Base-by-base conservation (phyloP, 2,113 vertebrate species). In the Phaethon lepturus region DNA sequence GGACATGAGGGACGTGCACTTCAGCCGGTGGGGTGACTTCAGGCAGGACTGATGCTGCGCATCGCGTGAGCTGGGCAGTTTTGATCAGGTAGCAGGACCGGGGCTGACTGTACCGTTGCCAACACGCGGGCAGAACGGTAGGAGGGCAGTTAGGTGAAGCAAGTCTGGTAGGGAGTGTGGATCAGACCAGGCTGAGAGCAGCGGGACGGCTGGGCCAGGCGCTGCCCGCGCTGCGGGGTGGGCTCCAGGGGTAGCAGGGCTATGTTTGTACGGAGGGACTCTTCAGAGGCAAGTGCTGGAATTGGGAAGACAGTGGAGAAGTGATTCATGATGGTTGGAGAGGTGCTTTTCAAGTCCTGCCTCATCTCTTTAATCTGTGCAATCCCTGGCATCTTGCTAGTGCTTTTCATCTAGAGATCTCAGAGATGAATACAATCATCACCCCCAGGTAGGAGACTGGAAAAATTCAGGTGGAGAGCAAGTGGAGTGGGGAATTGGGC, bases 21-120 rank as follows among this genome's bases (percentile, higher is more conserved):
- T 67, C n/a, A 1, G 9, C 16, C 0, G 0, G 15, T 4, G 2
- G 7, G 6, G 29, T 28, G 88, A 42, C 23, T 20, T 69, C 81
- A 74, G 76, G 2, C 29, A 38, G 74, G 38, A 50, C 35, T 17
- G 55, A 3, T 20, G 55, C 74, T 71, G 42, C 31, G 67, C 20
- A 2, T n/a, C 0, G 0, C 17, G 29, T 13, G 42, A 38, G 38
- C 64, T 4, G 7, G 31, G 56, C 58, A 38, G 18, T 38, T 40
- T n/a, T 35, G 52, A 13, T 50, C 33, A 5, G 47, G 16, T 2
- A 18, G 28, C 25, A 31, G 28, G 35, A 26, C 6, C 38, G 63
- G n/a, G 35, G 17, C 0, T 85, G 52, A 11, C 47, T 5, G 0
- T 18, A 18, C 35, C 42, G 9, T 8, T 26, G 42, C 69, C 52